Percentiles rank a stretch among this genome's conserved stretches.
Evolutionary conservation across 2,113 vertebrate species (phyloP).

Genomic region (Sula dactylatra): DNA sequence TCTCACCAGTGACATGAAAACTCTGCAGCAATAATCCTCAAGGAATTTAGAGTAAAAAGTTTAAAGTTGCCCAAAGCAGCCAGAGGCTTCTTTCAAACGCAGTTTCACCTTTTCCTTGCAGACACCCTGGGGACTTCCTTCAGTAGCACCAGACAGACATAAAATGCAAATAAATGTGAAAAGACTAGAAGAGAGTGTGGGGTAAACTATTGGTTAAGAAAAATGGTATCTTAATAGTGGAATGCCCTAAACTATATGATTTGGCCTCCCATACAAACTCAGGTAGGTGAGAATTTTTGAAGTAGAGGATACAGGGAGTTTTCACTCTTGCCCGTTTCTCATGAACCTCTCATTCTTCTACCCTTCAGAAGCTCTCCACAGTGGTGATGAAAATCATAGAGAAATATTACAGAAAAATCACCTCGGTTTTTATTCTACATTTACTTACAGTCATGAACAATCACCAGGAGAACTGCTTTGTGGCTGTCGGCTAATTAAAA

Average conservation of each 20-base stretch:
- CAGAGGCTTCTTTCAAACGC: background rate
- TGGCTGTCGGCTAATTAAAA: background rate
- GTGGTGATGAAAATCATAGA: background rate
- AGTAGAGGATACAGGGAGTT: background rate
- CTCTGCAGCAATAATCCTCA: background rate
- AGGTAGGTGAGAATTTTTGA: background rate
- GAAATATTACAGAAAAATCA: background rate
- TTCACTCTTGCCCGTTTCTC: background rate
- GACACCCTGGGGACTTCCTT: background rate
- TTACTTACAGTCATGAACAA: background rate
- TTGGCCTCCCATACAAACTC: background rate
- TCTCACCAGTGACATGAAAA: background rate
- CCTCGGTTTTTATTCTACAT: background rate
- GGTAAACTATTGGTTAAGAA: background rate
- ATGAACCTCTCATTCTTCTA: background rate
- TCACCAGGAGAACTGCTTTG: background rate
- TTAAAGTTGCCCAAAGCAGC: background rate
- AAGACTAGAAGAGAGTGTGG: background rate
- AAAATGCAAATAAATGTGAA: constrained; percentile 2
- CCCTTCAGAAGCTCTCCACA: background rate
- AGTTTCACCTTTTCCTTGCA: constrained; percentile 14
- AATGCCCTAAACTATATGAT: background rate
- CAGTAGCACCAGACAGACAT: background rate
- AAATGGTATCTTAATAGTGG: background rate
- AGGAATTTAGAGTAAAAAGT: background rate